Percentiles rank a stretch among this genome's conserved stretches.
These are phyloP conservation scores for Sebastes steindachneri DNA, from an alignment of 2,797 vertebrate genomes.

Conservation along the genomic window DNA sequence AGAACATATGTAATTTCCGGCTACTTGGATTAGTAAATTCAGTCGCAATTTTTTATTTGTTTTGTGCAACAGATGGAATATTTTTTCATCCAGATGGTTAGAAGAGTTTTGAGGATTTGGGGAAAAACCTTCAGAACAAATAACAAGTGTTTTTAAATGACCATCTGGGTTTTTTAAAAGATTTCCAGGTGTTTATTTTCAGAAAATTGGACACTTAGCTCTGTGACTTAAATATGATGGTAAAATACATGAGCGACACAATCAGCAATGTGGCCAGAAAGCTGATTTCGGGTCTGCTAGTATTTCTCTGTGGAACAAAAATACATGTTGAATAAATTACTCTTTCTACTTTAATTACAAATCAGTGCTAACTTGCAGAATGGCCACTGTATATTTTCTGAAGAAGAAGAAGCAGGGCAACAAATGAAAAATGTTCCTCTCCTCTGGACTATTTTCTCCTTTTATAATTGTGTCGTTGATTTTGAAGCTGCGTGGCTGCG, in stretches of 20 bases:
- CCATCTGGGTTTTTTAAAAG: constrained; percentile 9
- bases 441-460: constrained; percentile 1
- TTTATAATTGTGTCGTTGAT: constrained; percentile 10
- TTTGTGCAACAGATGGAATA: constrained; percentile 6
- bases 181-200: not conserved
- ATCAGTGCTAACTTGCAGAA: constrained; percentile 9
- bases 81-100: not conserved
- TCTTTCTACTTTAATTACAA: constrained; percentile 18
- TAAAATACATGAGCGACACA: not conserved
- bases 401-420: constrained; percentile 19
- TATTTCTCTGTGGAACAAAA: constrained; percentile 17
- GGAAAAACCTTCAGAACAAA: not conserved
- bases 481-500: constrained; percentile 14
- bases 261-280: not conserved
- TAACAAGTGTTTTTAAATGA: constrained; percentile 14
- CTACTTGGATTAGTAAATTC: not conserved
- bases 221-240: not conserved
- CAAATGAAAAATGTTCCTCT: constrained; percentile 12
- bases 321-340: constrained; percentile 1
- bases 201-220: not conserved
- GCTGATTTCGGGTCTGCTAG: not conserved
- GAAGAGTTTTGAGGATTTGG: constrained; percentile 8
- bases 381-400: constrained; percentile 5
- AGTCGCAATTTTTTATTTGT: not conserved
- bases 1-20: not conserved